Conservation (phyloP, 2,113 vertebrate genomes). For the Bujurquina vittata region DNA sequence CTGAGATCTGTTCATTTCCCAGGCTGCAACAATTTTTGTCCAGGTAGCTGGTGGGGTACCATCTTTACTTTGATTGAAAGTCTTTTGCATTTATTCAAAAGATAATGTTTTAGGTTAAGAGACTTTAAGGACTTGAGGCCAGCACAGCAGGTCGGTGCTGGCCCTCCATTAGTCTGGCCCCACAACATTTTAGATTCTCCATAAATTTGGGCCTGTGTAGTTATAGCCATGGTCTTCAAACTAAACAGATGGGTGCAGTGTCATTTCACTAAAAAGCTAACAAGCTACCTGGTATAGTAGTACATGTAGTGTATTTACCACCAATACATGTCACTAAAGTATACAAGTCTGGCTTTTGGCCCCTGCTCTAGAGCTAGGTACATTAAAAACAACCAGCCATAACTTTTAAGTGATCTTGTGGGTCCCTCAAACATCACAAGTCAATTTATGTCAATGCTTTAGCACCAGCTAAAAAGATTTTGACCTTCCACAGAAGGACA, state of each 20-base stretch:
- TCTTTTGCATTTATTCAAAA: not conserved
- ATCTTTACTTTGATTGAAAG: not conserved
- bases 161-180: not conserved
- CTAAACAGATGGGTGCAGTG: not conserved
- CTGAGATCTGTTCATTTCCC: not conserved
- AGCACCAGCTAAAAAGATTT: too few species aligned
- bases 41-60: not conserved
- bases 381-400: not conserved
- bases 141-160: not conserved
- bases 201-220: not conserved
- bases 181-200: not conserved
- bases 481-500: too few species aligned
- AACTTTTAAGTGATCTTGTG: not conserved
- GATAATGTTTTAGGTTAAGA: not conserved
- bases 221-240: not conserved
- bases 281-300: not conserved
- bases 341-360: too few species aligned
- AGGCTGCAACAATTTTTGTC: not conserved
- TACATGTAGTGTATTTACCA: too few species aligned
- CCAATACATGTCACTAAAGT: too few species aligned
- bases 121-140: not conserved
- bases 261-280: not conserved
- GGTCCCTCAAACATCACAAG: too few species aligned
- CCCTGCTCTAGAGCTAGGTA: too few species aligned
- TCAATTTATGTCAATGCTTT: too few species aligned